Evolutionary conservation across 2,797 vertebrate species (phyloP).

Genomic region (Myotis planiceps): DNA sequence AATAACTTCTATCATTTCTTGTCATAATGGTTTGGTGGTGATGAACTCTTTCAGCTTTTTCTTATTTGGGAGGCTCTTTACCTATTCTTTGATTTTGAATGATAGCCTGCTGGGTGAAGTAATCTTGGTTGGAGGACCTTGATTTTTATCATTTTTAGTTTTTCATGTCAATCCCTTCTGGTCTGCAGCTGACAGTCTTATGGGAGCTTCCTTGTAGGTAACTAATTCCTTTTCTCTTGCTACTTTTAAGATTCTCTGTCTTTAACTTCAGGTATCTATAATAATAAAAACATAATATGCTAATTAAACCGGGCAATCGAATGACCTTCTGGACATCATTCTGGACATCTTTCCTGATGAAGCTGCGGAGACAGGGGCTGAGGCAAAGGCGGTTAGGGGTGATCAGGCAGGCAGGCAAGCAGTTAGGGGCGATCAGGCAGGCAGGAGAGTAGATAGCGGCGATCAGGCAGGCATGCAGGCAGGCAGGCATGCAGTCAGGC

Average conservation of each 20-base stretch:
- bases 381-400: no score
- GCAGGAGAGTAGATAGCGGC: no score
- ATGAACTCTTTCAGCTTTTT: not conserved
- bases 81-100: not conserved
- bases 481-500: no score
- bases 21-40: not conserved
- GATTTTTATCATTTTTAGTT: not conserved
- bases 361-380: accelerated
- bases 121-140: not conserved
- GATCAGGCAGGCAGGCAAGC: no score
- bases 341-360: no score
- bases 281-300: no score
- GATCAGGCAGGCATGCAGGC: no score
- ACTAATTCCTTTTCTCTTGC: not conserved
- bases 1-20: not conserved
- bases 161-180: not conserved
- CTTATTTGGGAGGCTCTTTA: not conserved
- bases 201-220: not conserved
- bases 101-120: not conserved
- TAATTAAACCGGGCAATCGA: no score
- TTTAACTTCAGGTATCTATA: not conserved
- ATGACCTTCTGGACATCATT: no score
- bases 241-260: not conserved
- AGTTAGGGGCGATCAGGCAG: no score
- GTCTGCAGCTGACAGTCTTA: not conserved